These are phyloP conservation scores for Sinonovacula constricta DNA, from an alignment of 1,140 invertebrate species.

Conservation along the genomic window DNA sequence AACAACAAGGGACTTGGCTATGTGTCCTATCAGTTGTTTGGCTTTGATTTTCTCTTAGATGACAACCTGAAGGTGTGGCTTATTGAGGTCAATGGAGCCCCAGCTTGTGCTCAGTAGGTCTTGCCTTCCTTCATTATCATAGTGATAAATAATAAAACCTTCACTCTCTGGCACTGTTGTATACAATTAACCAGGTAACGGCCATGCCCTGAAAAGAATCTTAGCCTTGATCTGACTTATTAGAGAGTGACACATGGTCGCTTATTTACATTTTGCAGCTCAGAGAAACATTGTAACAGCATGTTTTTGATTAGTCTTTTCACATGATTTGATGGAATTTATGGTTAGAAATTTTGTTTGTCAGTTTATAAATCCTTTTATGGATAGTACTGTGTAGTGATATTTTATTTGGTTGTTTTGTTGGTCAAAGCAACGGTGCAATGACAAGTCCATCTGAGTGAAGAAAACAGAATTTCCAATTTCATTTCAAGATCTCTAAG, in stretches of 20 bases:
- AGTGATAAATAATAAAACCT: background rate
- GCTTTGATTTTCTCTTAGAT: constrained; percentile 69
- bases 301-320: too few species aligned
- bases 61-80: constrained; percentile 64
- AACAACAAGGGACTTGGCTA: constrained; percentile 60
- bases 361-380: too few species aligned
- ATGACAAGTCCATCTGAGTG: too few species aligned
- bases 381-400: too few species aligned
- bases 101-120: constrained; percentile 69
- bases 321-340: too few species aligned
- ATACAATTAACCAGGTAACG: background rate
- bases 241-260: background rate
- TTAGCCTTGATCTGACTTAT: background rate
- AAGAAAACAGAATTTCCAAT: too few species aligned
- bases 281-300: background rate
- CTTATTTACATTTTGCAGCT: background rate
- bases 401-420: too few species aligned
- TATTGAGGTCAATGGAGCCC: constrained; percentile 70
- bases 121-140: background rate
- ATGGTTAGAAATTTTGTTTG: too few species aligned
- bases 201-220: too few species aligned
- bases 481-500: too few species aligned
- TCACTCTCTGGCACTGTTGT: background rate
- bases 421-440: too few species aligned
- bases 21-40: constrained; percentile 68